Base-by-base conservation (phyloP, 2,113 vertebrate genomes). In the Otis tarda region DNA sequence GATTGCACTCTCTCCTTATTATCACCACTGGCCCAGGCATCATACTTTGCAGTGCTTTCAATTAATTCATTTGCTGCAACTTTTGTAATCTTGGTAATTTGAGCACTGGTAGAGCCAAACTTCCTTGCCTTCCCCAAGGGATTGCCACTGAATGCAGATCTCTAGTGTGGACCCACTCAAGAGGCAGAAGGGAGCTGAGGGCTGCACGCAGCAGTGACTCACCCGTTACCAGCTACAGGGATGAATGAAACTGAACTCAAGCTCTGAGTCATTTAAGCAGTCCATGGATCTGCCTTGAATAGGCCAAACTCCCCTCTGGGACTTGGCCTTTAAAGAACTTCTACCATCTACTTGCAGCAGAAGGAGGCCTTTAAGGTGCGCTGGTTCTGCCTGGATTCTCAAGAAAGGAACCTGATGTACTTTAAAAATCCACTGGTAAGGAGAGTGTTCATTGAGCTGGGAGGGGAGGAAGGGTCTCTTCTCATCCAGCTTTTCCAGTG, bases 371-470 rank as follows among this genome's bases (percentile, higher is more conserved):
- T 99, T 96, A 99, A 98, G 96, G 98, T 98, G 94, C 98, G 99
- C 74, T 99, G 99, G 99, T 99, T 99, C 59, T 97, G 98, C 93
- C 96, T 99, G 97, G 99, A 99, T 93, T 97, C 98, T 35, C 97
- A 98, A 87, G 98, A 98, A 74, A 98, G 99, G 91, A 99, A 98
- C 71, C 97, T 99, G 83, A 94, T 99, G 10, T 99, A 99, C 96
- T 99, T 99, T 75, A 99, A 99, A 98, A 98, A 98, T 39, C 97
- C 97, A 3, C 95, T 99, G 99, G 99, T 99, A 97, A 98, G 98
- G 88, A 43, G 61, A 60, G 14, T 43, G 64, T 74, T 47, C 2
- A 0, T 49, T 35, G 74, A 55, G 24, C 4, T 19, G 52, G 79
- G 30, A 71, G 9, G 50, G 84, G 22, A 82, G 31, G 49, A 78